Conservation (phyloP, 2,888 invertebrate genomes). For the Cosmorhoe ocellata region DNA sequence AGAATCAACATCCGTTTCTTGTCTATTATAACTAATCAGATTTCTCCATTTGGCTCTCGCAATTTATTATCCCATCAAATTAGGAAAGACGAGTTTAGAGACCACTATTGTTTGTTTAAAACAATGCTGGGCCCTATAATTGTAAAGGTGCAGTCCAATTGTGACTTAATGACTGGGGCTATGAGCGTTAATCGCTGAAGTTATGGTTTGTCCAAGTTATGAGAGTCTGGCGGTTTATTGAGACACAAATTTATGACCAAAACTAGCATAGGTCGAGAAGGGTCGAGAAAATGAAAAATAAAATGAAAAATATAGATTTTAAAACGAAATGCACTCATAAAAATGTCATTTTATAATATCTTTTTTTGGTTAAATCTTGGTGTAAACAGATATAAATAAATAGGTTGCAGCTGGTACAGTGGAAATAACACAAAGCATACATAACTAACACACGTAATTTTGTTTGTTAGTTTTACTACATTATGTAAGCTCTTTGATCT, state of each 20-base stretch:
- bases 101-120: constrained; percentile 42
- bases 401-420: no score
- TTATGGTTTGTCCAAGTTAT: constrained; percentile 33
- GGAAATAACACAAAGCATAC: no score
- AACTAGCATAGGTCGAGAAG: neutral
- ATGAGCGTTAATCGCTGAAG: constrained; percentile 71
- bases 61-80: constrained; percentile 27
- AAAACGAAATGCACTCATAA: no score
- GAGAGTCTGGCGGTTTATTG: constrained; percentile 36
- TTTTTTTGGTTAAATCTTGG: no score
- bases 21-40: constrained; percentile 21
- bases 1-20: constrained; percentile 15
- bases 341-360: no score
- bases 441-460: no score
- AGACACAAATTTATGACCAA: neutral
- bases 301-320: no score
- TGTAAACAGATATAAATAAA: no score
- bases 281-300: no score
- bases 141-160: constrained; percentile 65
- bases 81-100: constrained; percentile 25
- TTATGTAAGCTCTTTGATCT: no score
- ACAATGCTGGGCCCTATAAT: constrained; percentile 42
- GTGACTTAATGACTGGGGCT: constrained; percentile 68
- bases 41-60: constrained; percentile 15
- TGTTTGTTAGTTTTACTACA: no score